A percentile compares a stretch with the other conserved stretches of the same genome.
Conservation (phyloP, 2,888 invertebrate species). For the Monopis laevigella region DNA sequence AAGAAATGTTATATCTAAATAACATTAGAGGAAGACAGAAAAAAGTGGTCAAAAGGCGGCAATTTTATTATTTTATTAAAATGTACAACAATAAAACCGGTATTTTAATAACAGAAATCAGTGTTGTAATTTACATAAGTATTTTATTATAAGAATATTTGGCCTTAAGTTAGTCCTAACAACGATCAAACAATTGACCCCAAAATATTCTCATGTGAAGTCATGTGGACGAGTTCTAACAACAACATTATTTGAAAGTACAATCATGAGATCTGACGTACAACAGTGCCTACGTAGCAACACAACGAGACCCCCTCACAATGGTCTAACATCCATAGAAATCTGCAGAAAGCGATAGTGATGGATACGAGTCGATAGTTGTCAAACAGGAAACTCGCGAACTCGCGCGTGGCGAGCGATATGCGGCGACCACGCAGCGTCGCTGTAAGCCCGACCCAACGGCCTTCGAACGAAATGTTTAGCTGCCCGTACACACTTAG, state of each 20-base stretch:
- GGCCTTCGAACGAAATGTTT: conserved; percentile 57
- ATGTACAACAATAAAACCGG: too few relatives aligned
- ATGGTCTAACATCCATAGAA: conserved; percentile 36
- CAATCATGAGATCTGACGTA: conserved; percentile 6
- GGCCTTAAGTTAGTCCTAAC: too few relatives aligned
- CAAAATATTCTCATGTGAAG: conserved; percentile 8
- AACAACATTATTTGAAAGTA: too few relatives aligned
- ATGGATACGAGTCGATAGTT: conserved; percentile 65
- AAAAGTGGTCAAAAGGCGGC: too few relatives aligned
- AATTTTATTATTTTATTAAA: too few relatives aligned
- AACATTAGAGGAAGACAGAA: too few relatives aligned
- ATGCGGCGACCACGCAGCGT: conserved; percentile 45
- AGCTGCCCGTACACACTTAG: conserved; percentile 30
- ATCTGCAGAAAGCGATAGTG: conserved; percentile 63
- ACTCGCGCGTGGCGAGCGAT: conserved; percentile 55
- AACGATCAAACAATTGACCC: too few relatives aligned
- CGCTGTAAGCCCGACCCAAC: conserved; percentile 39
- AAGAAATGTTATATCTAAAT: too few relatives aligned
- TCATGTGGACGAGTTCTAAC: too few relatives aligned
- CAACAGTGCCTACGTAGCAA: conserved; percentile 33
- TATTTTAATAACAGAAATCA: too few relatives aligned
- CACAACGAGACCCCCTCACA: conserved; percentile 55
- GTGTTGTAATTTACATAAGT: too few relatives aligned
- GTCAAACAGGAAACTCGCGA: conserved; percentile 63
- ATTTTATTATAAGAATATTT: too few relatives aligned